Evolutionary conservation across 2,888 invertebrate species (phyloP).

Genomic region (Pollenia amentaria): DNA sequence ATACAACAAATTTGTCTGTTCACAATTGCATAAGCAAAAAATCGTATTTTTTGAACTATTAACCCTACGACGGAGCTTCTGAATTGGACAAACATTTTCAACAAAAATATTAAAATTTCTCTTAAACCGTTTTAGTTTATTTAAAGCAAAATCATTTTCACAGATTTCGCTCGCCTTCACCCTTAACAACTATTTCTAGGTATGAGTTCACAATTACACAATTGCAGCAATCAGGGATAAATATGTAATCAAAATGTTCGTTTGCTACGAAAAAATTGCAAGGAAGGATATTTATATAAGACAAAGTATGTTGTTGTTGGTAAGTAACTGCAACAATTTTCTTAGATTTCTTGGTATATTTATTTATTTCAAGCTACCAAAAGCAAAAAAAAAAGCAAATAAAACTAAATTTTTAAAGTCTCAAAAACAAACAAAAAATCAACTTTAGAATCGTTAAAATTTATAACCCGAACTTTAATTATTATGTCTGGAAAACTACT

Average conservation of each 20-base stretch:
- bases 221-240: conserved; percentile 60
- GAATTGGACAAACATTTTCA: too few species aligned
- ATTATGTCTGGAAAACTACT: background rate
- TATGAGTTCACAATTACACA: conserved; percentile 49
- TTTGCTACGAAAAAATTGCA: background rate
- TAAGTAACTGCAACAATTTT: conserved; percentile 36
- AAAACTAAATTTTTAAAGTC: background rate
- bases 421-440: background rate
- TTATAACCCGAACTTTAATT: background rate
- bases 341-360: conserved; percentile 1
- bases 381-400: background rate
- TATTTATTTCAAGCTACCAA: background rate
- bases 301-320: conserved; percentile 22
- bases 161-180: background rate
- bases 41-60: too few species aligned
- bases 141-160: background rate
- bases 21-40: too few species aligned
- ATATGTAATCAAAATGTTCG: conserved; percentile 52
- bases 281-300: conserved; percentile 12
- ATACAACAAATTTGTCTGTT: too few species aligned
- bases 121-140: background rate
- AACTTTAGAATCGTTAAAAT: background rate
- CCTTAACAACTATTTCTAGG: conserved; percentile 26
- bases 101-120: background rate
- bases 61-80: too few species aligned